phyloP scores from a whole-genome alignment of 2,797 vertebrate species.

The Anas bahamensis region DNA sequence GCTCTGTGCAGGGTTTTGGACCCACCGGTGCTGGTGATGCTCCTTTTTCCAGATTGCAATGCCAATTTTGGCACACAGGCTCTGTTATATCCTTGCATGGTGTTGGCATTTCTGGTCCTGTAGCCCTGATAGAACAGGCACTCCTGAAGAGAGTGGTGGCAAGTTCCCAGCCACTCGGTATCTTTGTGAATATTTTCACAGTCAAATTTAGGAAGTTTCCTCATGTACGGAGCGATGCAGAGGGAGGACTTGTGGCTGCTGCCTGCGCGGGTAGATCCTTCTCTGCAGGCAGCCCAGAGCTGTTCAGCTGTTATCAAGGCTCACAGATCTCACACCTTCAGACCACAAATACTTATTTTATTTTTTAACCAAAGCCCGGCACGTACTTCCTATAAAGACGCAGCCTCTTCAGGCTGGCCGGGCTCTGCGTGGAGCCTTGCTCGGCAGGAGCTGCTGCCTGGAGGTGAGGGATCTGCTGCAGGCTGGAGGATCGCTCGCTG shows the following conservation, averaged over 20 bases:
- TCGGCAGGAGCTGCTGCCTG: not conserved
- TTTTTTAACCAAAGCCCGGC: not conserved
- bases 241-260: not conserved
- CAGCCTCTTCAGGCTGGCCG: not conserved
- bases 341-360: not conserved
- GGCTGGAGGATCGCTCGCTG: not conserved
- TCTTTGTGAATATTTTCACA: not conserved
- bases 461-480: not conserved
- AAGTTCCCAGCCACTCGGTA: not conserved
- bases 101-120: not conserved
- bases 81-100: not conserved
- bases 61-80: not conserved
- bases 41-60: not conserved
- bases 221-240: not conserved
- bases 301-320: not conserved
- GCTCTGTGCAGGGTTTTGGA: not conserved
- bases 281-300: not conserved
- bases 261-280: fast-evolving
- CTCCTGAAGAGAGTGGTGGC: not conserved
- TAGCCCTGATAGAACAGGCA: fast-evolving
- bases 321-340: fast-evolving
- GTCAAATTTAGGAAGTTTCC: not conserved
- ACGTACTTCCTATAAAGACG: not conserved
- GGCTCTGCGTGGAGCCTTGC: not conserved
- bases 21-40: fast-evolving